Percentiles rank a stretch among this genome's conserved stretches.
phyloP scores from a whole-genome alignment of 2,888 invertebrate species.

The Petrophora chlorosata region DNA sequence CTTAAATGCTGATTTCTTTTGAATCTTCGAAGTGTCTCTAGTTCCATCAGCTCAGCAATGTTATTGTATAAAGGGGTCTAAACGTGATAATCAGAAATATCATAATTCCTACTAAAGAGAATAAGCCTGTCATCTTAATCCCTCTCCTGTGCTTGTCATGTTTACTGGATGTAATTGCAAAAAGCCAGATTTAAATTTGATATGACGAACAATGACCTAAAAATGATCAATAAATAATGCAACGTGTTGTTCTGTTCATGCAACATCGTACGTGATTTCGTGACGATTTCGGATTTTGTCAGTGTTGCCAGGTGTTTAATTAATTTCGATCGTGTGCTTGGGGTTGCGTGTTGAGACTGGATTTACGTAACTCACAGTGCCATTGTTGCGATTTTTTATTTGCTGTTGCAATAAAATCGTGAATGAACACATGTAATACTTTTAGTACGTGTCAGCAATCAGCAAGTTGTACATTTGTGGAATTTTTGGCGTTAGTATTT shows the following conservation, averaged over 20 bases:
- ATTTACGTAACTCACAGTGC: conserved; percentile 41
- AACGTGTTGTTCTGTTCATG: neutral
- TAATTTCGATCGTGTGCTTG: conserved; percentile 28
- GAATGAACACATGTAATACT: conserved; percentile 19
- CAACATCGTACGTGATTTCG: conserved; percentile 11
- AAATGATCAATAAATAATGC: conserved; percentile 1
- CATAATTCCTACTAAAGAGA: no score
- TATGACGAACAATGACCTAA: neutral
- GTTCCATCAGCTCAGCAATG: no score
- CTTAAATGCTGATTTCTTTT: no score
- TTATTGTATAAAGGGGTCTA: no score
- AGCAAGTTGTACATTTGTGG: conserved; percentile 1
- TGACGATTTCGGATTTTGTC: conserved; percentile 19
- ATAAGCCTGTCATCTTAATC: no score
- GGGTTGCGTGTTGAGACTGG: conserved; percentile 30
- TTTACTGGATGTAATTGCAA: no score
- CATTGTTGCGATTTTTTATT: conserved; percentile 46
- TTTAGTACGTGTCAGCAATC: conserved; percentile 9
- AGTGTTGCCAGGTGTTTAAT: conserved; percentile 31
- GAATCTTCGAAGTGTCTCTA: no score
- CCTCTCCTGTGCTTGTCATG: no score
- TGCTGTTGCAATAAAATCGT: conserved; percentile 34
- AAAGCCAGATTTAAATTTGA: neutral
- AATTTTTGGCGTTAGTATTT: conserved; percentile 7
- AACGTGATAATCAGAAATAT: no score